Conservation (phyloP, 2,113 vertebrate species). For the Nestor notabilis region DNA sequence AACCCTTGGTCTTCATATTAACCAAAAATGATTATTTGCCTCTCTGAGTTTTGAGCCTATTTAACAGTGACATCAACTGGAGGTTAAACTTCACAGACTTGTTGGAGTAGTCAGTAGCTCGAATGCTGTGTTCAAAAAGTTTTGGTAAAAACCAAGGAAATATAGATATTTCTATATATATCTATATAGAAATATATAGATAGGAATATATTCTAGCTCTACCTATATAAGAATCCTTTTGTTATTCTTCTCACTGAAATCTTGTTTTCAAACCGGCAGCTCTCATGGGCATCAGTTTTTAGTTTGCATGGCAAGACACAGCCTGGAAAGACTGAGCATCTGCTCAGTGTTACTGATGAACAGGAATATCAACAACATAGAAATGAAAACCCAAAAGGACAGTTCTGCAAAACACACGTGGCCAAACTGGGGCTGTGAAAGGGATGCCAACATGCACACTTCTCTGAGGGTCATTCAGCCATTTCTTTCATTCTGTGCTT, state of each 20-base stretch:
- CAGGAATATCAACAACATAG: not conserved
- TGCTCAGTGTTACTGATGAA: not conserved
- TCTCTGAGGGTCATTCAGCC: not conserved
- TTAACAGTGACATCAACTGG: not conserved
- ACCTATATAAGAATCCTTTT: not conserved
- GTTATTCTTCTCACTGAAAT: not conserved
- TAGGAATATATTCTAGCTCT: not conserved
- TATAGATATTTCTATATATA: not conserved
- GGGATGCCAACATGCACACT: accelerated
- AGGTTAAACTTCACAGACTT: not conserved
- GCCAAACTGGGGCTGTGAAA: not conserved
- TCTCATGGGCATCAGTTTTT: not conserved
- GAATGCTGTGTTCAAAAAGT: not conserved
- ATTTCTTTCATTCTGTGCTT: not conserved
- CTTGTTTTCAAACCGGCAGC: not conserved
- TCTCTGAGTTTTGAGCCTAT: not conserved
- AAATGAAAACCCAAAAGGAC: not conserved
- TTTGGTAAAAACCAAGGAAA: not conserved
- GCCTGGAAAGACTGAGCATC: not conserved
- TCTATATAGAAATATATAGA: not conserved
- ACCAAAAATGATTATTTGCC: not conserved
- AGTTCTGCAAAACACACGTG: not conserved
- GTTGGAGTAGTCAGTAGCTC: not conserved
- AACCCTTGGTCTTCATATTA: not conserved
- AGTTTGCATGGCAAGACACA: not conserved